Conservation (phyloP, 1,140 invertebrate genomes). For the Elymnias hypermnestra region DNA sequence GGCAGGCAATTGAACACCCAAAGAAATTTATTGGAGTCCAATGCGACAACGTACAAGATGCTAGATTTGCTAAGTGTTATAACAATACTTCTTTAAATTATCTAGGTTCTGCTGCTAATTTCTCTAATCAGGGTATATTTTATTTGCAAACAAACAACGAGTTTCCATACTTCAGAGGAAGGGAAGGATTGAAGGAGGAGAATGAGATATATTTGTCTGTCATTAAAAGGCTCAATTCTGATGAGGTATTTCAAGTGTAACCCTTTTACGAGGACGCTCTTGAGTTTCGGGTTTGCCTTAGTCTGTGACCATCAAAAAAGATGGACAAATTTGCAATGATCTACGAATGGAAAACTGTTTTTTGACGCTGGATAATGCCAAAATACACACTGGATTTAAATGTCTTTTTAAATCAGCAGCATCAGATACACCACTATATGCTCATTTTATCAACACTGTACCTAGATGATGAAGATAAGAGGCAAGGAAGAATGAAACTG, state of each 20-base stretch:
- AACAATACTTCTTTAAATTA: constrained; percentile 45
- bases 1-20: constrained; percentile 54
- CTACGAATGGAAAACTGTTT: no score
- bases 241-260: constrained; percentile 34
- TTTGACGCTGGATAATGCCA: no score
- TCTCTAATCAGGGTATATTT: constrained; percentile 48
- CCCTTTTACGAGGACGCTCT: constrained; percentile 1
- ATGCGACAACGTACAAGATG: constrained; percentile 54
- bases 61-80: constrained; percentile 49
- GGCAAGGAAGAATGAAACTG: no score
- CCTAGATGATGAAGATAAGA: no score
- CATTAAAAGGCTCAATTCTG: constrained; percentile 39
- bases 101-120: constrained; percentile 43
- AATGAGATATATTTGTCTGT: constrained; percentile 50
- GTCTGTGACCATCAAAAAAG: no score
- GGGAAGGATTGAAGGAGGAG: constrained; percentile 45
- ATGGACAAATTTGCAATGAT: no score
- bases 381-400: no score
- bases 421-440: no score
- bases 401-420: no score
- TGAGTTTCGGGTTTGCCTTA: no score
- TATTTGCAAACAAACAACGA: constrained; percentile 53
- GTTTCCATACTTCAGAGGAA: constrained; percentile 58
- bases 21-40: constrained; percentile 53
- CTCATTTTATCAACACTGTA: no score